Conservation (phyloP, 2,113 vertebrate genomes). For the Anhinga anhinga region DNA sequence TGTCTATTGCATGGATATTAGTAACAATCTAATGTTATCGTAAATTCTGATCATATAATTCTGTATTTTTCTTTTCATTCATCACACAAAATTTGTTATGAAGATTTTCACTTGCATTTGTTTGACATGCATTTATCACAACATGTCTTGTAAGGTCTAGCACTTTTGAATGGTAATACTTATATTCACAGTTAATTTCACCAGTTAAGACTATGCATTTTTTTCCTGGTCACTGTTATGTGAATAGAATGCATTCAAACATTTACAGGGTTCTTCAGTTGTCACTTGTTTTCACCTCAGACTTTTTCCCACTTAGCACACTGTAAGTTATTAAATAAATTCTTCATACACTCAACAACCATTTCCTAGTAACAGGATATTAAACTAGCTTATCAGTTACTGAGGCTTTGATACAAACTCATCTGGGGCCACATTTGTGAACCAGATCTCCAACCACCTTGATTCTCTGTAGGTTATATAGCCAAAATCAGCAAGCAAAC, state of each 20-base stretch:
- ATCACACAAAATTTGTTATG: neutral
- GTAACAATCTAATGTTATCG: neutral
- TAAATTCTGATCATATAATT: neutral
- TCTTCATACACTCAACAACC: neutral
- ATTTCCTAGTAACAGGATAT: neutral
- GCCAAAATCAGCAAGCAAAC: neutral
- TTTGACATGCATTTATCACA: neutral
- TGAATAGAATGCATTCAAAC: neutral
- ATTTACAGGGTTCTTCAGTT: neutral
- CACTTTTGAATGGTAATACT: neutral
- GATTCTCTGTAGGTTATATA: neutral
- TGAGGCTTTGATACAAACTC: neutral
- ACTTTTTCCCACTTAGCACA: neutral
- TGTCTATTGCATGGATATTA: neutral
- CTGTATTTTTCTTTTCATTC: neutral
- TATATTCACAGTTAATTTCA: neutral
- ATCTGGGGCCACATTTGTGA: neutral
- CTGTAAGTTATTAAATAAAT: neutral
- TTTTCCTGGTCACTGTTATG: neutral
- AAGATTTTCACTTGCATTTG: neutral
- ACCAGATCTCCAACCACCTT: neutral
- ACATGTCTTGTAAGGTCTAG: neutral
- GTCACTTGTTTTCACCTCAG: neutral
- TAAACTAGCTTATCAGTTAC: neutral
- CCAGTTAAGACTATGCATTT: neutral